A percentile compares a stretch with the other conserved stretches of the same genome.
These are phyloP conservation scores for Xenopus petersii DNA, from an alignment of 2,797 vertebrate species.

Conservation along the genomic window DNA sequence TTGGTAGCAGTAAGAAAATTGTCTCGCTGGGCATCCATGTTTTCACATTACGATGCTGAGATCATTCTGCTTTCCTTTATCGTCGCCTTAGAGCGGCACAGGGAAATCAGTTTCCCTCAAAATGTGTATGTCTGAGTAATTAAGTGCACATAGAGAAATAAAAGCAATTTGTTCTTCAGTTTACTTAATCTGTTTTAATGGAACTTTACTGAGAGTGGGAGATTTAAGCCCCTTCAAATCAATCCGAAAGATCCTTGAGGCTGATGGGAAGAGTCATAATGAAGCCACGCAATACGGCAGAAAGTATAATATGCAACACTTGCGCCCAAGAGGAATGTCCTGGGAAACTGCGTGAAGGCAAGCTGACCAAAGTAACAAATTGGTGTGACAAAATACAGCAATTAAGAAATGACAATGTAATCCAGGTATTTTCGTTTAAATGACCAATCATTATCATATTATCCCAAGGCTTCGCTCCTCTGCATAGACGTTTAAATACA, in stretches of 20 bases:
- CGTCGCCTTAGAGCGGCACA: neutral
- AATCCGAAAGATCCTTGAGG: constrained; percentile 21
- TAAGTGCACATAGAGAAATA: constrained; percentile 32
- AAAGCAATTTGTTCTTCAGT: constrained; percentile 36
- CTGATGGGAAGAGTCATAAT: constrained; percentile 19
- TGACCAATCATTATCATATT: neutral
- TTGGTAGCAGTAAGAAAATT: no score
- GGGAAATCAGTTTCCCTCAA: constrained; percentile 24
- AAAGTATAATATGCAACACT: constrained; percentile 10
- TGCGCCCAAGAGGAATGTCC: neutral
- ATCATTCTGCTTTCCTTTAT: constrained; percentile 1
- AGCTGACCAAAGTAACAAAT: constrained; percentile 4
- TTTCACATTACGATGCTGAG: neutral
- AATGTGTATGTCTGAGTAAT: constrained; percentile 21
- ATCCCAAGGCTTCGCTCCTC: neutral
- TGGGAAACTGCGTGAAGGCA: constrained; percentile 8
- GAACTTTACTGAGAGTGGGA: constrained; percentile 21
- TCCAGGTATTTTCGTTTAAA: neutral
- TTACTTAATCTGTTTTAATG: constrained; percentile 39
- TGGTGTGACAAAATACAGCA: neutral
- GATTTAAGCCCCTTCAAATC: constrained; percentile 33
- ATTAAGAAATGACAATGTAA: neutral
- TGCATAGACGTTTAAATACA: neutral
- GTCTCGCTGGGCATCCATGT: neutral
- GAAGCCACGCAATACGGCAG: constrained; percentile 22